A percentile compares a stretch with the other conserved stretches of the same genome.
Conservation (phyloP, 2,113 vertebrate genomes). For the Larimichthys crocea region DNA sequence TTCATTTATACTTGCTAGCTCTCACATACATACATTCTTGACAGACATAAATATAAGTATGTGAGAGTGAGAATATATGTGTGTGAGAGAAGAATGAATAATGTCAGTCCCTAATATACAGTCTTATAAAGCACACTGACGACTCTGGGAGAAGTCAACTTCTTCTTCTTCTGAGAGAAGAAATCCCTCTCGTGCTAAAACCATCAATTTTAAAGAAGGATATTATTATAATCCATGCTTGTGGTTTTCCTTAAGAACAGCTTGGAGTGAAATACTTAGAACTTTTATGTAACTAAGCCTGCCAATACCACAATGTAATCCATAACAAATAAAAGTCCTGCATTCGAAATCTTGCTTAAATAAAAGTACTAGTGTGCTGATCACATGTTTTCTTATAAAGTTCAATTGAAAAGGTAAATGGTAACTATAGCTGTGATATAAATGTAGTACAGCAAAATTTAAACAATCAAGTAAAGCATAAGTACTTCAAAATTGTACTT, state of each 20-base stretch:
- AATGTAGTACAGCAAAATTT: neutral
- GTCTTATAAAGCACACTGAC: neutral
- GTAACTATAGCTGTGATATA: too few relatives aligned
- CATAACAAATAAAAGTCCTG: neutral
- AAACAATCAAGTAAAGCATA: neutral
- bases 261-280: neutral
- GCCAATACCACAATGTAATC: neutral
- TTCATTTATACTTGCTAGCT: too few relatives aligned
- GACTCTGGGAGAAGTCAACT: neutral
- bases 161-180: neutral
- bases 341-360: neutral
- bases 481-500: neutral
- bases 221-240: neutral
- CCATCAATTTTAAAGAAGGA: neutral
- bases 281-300: neutral
- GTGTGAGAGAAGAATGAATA: too few relatives aligned
- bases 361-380: neutral
- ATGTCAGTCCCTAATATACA: too few relatives aligned
- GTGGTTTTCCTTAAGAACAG: neutral
- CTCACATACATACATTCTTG: too few relatives aligned
- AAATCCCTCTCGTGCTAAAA: neutral
- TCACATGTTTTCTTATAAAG: too few relatives aligned
- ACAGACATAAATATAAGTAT: too few relatives aligned
- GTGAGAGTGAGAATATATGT: too few relatives aligned
- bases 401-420: too few relatives aligned